Evolutionary conservation across 2,888 invertebrate genomes (phyloP).

Genomic region (Lymantria monacha): DNA sequence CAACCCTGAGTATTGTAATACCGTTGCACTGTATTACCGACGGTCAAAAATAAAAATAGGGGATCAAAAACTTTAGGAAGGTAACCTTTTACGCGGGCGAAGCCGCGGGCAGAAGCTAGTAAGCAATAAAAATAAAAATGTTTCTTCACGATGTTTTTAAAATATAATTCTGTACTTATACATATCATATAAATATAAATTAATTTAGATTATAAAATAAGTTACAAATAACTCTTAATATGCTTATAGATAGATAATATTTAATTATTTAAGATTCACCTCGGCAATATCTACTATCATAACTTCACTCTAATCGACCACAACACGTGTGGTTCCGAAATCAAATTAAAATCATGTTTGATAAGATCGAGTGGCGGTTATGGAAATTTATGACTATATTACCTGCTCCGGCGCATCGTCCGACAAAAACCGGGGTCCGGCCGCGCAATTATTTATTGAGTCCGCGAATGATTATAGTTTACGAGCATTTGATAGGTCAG

Average conservation of each 20-base stretch:
- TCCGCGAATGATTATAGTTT: constrained; percentile 80
- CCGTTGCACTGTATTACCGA: no score
- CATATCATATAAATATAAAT: no score
- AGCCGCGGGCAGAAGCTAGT: no score
- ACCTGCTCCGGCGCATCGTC: constrained; percentile 77
- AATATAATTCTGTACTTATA: no score
- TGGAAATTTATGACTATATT: constrained; percentile 83
- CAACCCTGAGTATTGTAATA: no score
- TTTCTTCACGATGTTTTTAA: no score
- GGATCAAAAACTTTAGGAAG: no score
- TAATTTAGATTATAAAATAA: no score
- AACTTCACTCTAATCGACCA: constrained; percentile 68
- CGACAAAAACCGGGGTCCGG: constrained; percentile 74
- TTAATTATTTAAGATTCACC: constrained; percentile 7
- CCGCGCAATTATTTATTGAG: constrained; percentile 78
- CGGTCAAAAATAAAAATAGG: no score
- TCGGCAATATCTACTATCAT: constrained; percentile 62
- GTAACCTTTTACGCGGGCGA: no score
- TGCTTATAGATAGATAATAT: not conserved
- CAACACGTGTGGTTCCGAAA: constrained; percentile 80
- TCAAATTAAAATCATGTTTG: constrained; percentile 83
- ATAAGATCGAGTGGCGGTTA: constrained; percentile 82
- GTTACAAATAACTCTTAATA: no score
- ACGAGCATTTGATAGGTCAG: constrained; percentile 70
- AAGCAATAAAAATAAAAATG: no score